These are phyloP conservation scores for Danio tinwini DNA, from an alignment of 2,797 vertebrate genomes.

Conservation along the genomic window DNA sequence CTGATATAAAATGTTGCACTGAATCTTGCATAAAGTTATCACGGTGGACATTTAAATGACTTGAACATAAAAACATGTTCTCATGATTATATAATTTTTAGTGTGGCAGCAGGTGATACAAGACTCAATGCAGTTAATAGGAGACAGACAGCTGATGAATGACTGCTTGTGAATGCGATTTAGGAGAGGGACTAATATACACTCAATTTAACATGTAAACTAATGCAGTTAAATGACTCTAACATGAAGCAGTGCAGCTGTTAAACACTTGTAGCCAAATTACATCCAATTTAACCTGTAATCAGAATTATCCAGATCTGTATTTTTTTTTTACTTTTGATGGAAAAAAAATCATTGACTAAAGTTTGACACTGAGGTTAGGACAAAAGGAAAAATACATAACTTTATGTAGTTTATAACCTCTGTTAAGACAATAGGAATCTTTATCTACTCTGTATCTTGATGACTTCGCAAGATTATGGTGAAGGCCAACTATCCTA, in stretches of 20 bases:
- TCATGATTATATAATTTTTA: too few species aligned
- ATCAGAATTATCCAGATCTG: neutral
- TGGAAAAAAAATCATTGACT: slow-evolving; percentile 14
- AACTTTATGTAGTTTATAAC: neutral
- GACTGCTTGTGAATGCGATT: neutral
- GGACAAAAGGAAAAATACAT: slow-evolving; percentile 21
- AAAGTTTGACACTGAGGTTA: slow-evolving; percentile 5
- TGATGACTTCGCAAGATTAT: slow-evolving; percentile 74
- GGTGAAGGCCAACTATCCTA: slow-evolving; percentile 71
- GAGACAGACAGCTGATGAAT: neutral
- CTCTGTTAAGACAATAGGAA: slow-evolving; percentile 52
- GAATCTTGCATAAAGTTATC: too few species aligned
- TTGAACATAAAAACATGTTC: too few species aligned
- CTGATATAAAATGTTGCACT: too few species aligned
- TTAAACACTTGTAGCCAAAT: too few species aligned
- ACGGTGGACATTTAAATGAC: too few species aligned
- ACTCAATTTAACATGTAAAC: neutral
- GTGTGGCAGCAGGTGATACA: neutral
- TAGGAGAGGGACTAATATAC: neutral
- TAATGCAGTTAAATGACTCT: neutral
- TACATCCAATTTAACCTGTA: too few species aligned
- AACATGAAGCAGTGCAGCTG: neutral
- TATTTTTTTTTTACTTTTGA: neutral
- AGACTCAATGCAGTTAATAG: neutral
- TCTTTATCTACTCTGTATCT: slow-evolving; percentile 75